Base-by-base conservation (phyloP, 2,113 vertebrate genomes). In the Pleuronectes platessa region DNA sequence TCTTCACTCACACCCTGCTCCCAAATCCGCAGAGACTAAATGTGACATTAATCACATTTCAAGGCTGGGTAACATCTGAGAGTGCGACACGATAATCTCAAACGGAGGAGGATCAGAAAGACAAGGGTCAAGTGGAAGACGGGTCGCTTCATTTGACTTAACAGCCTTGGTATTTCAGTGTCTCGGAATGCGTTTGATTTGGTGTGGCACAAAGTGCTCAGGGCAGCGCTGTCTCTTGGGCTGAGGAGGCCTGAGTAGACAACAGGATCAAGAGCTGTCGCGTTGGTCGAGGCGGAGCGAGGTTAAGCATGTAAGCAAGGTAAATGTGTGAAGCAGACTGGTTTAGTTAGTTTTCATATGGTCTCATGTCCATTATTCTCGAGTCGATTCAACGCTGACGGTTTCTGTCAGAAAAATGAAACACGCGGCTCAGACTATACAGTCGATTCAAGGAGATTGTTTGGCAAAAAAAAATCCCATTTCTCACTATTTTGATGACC, bases 1-100 rank as follows among this genome's bases (percentile, higher is more conserved):
- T 82, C 51, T 0, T 54, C 20, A 54, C 20, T 54, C 51, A 4
- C 6, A 54, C 3, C 51, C 51, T n/a, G 27, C 74, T 70, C 31
- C 66, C 65, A 70, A 82, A 80, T 78, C 79, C 77, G 15, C 71
- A n/a, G 53, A 79, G 82, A 59, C 80, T 60, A 71, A 81, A 83
- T 76, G 66, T 81, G 85, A 87, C 81, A 86, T 89, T 86, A 86
- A 88, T 84, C 84, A 71, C 71, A 82, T 86, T 88, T 86, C 76
- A 84, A 73, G 76, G 78, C 68, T 70, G 26, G 27, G 70, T 35
- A 68, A 71, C 68, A 71, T 83, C 73, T 75, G 74, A 83, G 60
- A 71, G 78, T 86, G 68, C 11, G 31, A 83, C 83, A 66, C 13
- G 35, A 82, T 76, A 73, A 80, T 90, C 79, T 82, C 79, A 80